Conservation (phyloP, 2,888 invertebrate genomes). For the Metallyticus violacea region DNA sequence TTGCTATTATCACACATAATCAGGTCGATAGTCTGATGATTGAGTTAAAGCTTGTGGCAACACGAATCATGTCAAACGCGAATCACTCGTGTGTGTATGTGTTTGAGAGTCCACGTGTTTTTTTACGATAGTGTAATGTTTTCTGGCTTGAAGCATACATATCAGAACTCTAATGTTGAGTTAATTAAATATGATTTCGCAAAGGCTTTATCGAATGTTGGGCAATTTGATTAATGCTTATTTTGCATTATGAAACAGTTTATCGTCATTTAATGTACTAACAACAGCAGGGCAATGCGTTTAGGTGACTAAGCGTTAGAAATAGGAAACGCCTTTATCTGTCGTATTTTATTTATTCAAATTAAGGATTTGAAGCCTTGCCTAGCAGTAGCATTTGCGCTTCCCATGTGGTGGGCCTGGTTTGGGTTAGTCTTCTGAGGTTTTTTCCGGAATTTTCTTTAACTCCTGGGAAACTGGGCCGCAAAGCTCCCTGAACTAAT, state of each 20-base stretch:
- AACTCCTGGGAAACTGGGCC: no score
- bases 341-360: no score
- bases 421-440: no score
- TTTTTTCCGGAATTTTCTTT: no score
- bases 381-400: no score
- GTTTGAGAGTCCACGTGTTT: not conserved
- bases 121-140: not conserved
- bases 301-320: no score
- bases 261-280: not conserved
- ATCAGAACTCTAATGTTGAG: not conserved
- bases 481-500: no score
- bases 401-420: no score
- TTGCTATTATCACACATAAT: not conserved
- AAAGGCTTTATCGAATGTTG: not conserved
- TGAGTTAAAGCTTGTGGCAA: not conserved
- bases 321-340: no score
- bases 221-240: not conserved
- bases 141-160: no score
- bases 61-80: not conserved
- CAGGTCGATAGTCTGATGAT: not conserved
- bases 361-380: no score
- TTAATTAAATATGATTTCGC: not conserved
- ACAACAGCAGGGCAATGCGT: not conserved
- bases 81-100: not conserved
- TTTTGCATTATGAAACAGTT: not conserved